These are phyloP conservation scores for Spodoptera littoralis DNA, from an alignment of 2,888 invertebrate species.

Conservation along the genomic window DNA sequence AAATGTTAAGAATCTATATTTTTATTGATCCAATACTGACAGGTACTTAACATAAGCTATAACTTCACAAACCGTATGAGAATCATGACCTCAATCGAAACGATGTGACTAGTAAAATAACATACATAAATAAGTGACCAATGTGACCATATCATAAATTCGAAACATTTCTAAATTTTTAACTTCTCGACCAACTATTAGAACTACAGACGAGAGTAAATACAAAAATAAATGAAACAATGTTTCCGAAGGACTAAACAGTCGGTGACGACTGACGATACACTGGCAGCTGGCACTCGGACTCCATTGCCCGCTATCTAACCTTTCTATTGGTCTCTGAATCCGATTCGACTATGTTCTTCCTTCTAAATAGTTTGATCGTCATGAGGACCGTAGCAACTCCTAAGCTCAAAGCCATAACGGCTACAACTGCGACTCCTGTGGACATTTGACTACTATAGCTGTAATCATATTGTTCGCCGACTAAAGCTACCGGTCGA, in stretches of 20 bases:
- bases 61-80: conserved; percentile 57
- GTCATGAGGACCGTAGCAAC: conserved; percentile 78
- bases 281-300: conserved; percentile 14
- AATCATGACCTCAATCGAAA: conserved; percentile 59
- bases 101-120: conserved; percentile 65
- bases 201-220: conserved; percentile 29
- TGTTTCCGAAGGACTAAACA: conserved; percentile 27
- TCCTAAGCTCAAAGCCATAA: conserved; percentile 73
- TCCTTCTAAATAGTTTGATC: conserved; percentile 72
- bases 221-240: conserved; percentile 51
- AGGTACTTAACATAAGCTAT: conserved; percentile 59
- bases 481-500: conserved; percentile 78
- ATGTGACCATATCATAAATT: conserved; percentile 47
- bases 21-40: conserved; percentile 66
- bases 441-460: conserved; percentile 61
- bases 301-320: conserved; percentile 68
- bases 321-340: conserved; percentile 77
- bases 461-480: conserved; percentile 64
- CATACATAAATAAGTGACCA: conserved; percentile 49
- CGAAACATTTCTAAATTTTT: conserved; percentile 48
- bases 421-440: conserved; percentile 75
- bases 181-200: conserved; percentile 56
- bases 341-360: conserved; percentile 57
- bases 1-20: conserved; percentile 17
- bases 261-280: background rate